Base-by-base conservation (phyloP, 2,888 invertebrate species). In the Leptinotarsa peninsularis region DNA sequence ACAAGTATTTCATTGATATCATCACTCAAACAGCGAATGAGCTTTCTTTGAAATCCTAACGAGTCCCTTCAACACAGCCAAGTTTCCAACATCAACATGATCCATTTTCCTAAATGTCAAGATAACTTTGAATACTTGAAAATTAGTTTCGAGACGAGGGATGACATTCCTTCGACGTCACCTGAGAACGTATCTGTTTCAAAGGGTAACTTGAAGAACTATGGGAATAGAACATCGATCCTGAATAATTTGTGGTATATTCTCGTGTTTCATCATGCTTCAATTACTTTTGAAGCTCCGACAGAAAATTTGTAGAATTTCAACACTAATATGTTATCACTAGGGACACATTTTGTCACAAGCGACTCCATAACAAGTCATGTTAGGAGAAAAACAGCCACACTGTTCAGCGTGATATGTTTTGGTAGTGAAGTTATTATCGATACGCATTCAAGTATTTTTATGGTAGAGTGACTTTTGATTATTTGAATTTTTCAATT, bases 161-260 rank as follows among this genome's bases (percentile, higher is more conserved):
- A 54, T 54, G 54, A n/a, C 54, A 54, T 54, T 54, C 17, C 3
- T 1, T 5, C 17, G 18, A 18, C 5, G 18, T 54, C 18, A 54
- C 54, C 54, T 54, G 54, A 18, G 54, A 54, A 54, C 54, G 54
- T 54, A 18, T 54, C n/a, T 18, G 54, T 54, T 54, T 54, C 18
- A 54, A 54, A 54, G 18, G 7, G 54, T 54, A 18, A 18, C 3
- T 3, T 10, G 18, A 5, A 13, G 18, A 13, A 54, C 18, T 54
- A 18, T 18, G 54, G 18, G 54, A 0, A 54, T 54, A 3, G 3
- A n/a, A 14, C 54, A 54, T 54, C 18, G 18, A 54, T 54, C 13
- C 0, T 18, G 14, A 7, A 54, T 18, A 13, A 54, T 2, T 18
- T 15, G 2, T 50, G 50, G 50, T 17, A 50, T 50, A 50, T 50